Base-by-base conservation (phyloP, 1,140 invertebrate genomes). In the Zaprionus ghesquierei region DNA sequence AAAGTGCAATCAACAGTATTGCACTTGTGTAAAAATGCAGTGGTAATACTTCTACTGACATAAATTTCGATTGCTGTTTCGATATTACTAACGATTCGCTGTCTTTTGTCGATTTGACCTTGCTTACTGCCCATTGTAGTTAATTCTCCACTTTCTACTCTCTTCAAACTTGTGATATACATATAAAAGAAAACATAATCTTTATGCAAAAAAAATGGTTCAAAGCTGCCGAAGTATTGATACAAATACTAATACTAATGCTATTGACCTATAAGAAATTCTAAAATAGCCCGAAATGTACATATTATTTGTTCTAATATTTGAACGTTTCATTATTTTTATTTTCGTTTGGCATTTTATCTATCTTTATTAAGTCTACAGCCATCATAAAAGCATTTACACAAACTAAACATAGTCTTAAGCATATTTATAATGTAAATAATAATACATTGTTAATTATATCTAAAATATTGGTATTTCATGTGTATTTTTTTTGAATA, bases 101-200 rank as follows among this genome's bases (percentile, higher is more conserved):
- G 50, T 55, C 44, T 29, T 31, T 33, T 61, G 46, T 31, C 18
- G 22, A 55, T 20, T 29, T 63, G 50, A 54, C 44, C n/a, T n/a
- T 54, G 27, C 60, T 70, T 71, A 69, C 82, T 84, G 79, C 77
- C 79, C 77, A 79, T 77, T 69, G 74, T 79, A 87, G 73, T 73
- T 65, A 79, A 82, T 79, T 79, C 66, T 58, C 51, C 79, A 74
- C 79, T 71, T 82, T 87, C 65, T 75, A 82, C 77, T 87, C 86
- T 87, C 84, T 89, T 84, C 66, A 84, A 79, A 89, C 80, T 89
- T 89, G 84, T 89, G 84, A 87, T 87, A 87, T 87, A 87, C 66
- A 66, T 58, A 75, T 51, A 76, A 38, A 60, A 61, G 54, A 70
- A 73, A 50, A 69, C 18, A 79, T 71, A 38, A 68, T 18, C 53